phyloP scores from a whole-genome alignment of 53 echinoderm and acorn worm species.

The Mesocentrotus franciscanus region DNA sequence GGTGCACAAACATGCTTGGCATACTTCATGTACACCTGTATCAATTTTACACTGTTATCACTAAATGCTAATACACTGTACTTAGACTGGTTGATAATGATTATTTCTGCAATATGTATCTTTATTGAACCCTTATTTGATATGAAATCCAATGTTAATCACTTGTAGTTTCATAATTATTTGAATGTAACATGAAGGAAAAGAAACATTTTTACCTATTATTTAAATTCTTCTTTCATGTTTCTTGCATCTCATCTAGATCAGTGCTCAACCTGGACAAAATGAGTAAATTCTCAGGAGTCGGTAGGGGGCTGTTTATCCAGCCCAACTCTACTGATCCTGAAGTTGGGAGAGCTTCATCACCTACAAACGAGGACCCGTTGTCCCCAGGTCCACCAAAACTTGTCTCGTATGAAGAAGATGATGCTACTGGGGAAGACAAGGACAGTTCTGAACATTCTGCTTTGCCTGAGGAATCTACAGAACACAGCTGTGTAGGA shows the following conservation, averaged over 20 bases:
- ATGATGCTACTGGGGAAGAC: background rate
- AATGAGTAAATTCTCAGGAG: conserved; percentile 57
- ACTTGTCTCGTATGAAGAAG: conserved; percentile 18
- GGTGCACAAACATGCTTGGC: too few relatives aligned
- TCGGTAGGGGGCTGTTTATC: conserved; percentile 38
- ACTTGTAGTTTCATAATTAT: too few relatives aligned
- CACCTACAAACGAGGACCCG: background rate
- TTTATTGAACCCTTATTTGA: too few relatives aligned
- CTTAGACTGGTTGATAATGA: too few relatives aligned
- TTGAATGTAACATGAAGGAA: too few relatives aligned
- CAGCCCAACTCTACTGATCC: conserved; percentile 9
- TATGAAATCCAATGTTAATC: too few relatives aligned
- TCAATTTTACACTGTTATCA: too few relatives aligned
- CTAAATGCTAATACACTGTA: too few relatives aligned
- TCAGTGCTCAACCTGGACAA: background rate
- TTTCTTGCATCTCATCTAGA: background rate
- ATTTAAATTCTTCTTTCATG: background rate
- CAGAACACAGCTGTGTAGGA: background rate
- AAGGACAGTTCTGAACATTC: background rate
- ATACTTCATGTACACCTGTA: too few relatives aligned
- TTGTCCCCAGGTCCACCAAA: conserved; percentile 11
- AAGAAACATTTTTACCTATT: background rate
- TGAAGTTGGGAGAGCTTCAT: conserved; percentile 31
- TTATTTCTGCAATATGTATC: too few relatives aligned
- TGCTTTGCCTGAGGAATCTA: background rate